These are phyloP conservation scores for Melanocharis versteri DNA, from an alignment of 2,113 vertebrate species.

Conservation along the genomic window DNA sequence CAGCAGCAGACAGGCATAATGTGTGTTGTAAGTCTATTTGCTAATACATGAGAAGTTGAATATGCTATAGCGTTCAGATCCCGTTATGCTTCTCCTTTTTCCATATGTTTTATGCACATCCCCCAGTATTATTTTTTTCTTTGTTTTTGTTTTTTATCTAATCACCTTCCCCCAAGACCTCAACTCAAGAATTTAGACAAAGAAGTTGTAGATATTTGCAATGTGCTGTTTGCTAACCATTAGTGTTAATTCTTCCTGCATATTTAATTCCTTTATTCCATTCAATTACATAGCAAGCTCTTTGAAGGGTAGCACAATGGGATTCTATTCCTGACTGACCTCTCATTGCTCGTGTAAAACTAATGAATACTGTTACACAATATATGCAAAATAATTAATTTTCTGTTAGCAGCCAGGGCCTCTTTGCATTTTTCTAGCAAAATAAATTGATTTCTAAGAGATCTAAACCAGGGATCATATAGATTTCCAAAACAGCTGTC, in stretches of 20 bases:
- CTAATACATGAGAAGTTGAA: not conserved
- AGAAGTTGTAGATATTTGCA: not conserved
- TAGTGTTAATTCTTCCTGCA: not conserved
- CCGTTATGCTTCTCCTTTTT: not conserved
- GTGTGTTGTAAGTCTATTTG: not conserved
- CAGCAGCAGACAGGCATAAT: not conserved
- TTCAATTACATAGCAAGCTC: conserved; percentile 6
- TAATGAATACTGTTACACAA: conserved; percentile 1
- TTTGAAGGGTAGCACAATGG: conserved; percentile 2
- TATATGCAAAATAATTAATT: conserved; percentile 26
- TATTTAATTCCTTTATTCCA: conserved; percentile 22
- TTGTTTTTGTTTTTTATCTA: not conserved
- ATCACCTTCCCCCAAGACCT: not conserved
- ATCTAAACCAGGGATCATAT: not conserved
- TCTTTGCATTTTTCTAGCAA: not conserved
- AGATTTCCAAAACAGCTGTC: not conserved
- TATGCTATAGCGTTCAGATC: not conserved
- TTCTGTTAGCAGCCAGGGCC: not conserved
- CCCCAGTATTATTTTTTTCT: not conserved
- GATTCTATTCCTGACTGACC: conserved; percentile 46
- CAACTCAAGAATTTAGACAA: not conserved
- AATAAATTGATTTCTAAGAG: not conserved
- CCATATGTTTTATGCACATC: not conserved
- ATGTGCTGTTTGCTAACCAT: conserved; percentile 5
- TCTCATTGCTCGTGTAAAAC: conserved; percentile 7